These are phyloP conservation scores for Hyles euphorbiae DNA, from an alignment of 1,140 invertebrate genomes.

Conservation along the genomic window DNA sequence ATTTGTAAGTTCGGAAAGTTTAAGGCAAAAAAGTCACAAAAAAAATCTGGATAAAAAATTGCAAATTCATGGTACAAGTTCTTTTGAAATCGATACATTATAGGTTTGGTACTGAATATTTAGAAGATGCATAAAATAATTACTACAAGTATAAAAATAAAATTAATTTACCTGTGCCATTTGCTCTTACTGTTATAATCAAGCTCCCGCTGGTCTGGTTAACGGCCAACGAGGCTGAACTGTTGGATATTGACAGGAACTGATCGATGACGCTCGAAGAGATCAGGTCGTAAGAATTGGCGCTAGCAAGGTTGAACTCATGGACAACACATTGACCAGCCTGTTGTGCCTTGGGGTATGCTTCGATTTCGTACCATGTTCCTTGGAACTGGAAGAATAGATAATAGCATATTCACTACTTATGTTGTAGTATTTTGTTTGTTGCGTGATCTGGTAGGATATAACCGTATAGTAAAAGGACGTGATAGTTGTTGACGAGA, in stretches of 20 bases:
- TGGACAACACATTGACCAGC: conserved; percentile 39
- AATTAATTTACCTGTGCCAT: conserved; percentile 17
- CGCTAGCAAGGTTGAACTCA: conserved; percentile 12
- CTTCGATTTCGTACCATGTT: conserved; percentile 39
- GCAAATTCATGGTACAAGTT: no score
- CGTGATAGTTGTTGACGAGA: no score
- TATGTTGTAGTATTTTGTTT: no score
- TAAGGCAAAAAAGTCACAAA: no score
- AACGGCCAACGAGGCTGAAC: conserved; percentile 24
- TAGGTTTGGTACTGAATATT: no score
- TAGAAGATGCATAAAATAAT: no score
- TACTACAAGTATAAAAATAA: no score
- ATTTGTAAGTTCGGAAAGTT: no score
- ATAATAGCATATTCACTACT: neutral
- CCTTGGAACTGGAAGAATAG: conserved; percentile 35
- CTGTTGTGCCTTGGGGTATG: conserved; percentile 36
- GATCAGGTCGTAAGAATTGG: conserved; percentile 24
- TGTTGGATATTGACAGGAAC: conserved; percentile 18
- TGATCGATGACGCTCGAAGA: conserved; percentile 34
- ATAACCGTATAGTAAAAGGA: no score
- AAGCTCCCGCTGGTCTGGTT: conserved; percentile 34
- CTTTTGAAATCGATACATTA: no score
- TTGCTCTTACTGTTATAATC: conserved; percentile 19
- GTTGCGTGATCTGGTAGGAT: no score
- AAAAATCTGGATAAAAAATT: no score